Percentiles rank a stretch among this genome's conserved stretches.
phyloP scores from a whole-genome alignment of 2,797 vertebrate genomes.

The Bryconaethiops microstoma region DNA sequence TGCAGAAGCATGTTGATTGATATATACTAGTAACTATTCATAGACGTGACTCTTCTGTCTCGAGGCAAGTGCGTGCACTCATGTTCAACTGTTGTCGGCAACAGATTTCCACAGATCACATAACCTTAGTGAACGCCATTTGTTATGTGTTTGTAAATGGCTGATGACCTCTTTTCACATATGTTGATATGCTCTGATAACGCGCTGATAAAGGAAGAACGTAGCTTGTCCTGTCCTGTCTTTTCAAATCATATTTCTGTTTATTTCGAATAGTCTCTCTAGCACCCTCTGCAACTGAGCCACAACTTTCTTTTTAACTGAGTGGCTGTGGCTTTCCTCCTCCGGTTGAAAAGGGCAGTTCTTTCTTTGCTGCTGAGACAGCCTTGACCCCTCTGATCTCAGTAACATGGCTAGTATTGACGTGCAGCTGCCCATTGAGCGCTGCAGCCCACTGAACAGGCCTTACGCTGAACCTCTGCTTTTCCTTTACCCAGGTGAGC shows the following conservation, averaged over 20 bases:
- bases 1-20: constrained; percentile 7
- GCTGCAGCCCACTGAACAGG: constrained; percentile 46
- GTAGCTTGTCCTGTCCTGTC: constrained; percentile 32
- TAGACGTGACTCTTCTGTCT: constrained; percentile 9
- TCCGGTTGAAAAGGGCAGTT: constrained; percentile 61
- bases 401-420: constrained; percentile 59
- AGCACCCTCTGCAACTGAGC: constrained; percentile 51
- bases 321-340: constrained; percentile 37
- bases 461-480: constrained; percentile 45
- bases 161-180: constrained; percentile 38
- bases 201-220: constrained; percentile 24
- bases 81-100: constrained; percentile 39
- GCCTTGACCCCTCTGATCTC: constrained; percentile 73
- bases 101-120: constrained; percentile 36
- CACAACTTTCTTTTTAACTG: constrained; percentile 46
- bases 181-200: constrained; percentile 25
- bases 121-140: constrained; percentile 34
- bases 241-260: constrained; percentile 52
- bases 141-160: constrained; percentile 37
- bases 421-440: constrained; percentile 59
- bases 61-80: constrained; percentile 33
- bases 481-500: constrained; percentile 51
- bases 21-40: constrained; percentile 27
- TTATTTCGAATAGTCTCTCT: constrained; percentile 46
- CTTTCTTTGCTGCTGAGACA: constrained; percentile 73